A percentile compares a stretch with the other conserved stretches of the same genome.
Evolutionary conservation across 1,140 invertebrate species (phyloP).

Genomic region (Thaumetopoea pityocampa): DNA sequence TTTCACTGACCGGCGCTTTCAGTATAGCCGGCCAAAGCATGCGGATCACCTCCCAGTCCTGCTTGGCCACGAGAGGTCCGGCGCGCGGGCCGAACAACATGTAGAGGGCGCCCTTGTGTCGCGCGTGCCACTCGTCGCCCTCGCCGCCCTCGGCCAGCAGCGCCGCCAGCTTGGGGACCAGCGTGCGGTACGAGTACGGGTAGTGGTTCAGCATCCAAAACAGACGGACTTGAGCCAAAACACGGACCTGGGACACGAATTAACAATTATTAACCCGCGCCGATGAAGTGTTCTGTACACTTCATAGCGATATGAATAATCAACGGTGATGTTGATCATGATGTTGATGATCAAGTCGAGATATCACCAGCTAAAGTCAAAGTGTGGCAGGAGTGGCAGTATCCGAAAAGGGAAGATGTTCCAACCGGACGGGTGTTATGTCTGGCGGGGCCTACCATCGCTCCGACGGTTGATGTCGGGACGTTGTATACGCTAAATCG

Average conservation of each 20-base stretch:
- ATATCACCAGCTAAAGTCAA: too few relatives aligned
- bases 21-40: slow-evolving; percentile 82
- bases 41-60: slow-evolving; percentile 85
- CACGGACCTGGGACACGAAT: slow-evolving; percentile 42
- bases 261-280: too few relatives aligned
- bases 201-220: slow-evolving; percentile 59
- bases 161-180: slow-evolving; percentile 40
- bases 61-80: slow-evolving; percentile 80
- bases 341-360: too few relatives aligned
- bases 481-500: too few relatives aligned
- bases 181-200: slow-evolving; percentile 52
- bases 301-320: too few relatives aligned
- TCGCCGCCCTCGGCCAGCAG: slow-evolving; percentile 35
- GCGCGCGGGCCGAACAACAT: slow-evolving; percentile 82
- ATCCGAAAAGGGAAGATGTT: too few relatives aligned
- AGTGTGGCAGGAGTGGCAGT: too few relatives aligned
- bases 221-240: slow-evolving; percentile 46
- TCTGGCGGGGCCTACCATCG: too few relatives aligned
- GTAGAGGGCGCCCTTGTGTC: slow-evolving; percentile 82
- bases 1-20: slow-evolving; percentile 56
- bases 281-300: too few relatives aligned
- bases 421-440: too few relatives aligned
- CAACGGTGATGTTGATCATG: too few relatives aligned
- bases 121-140: slow-evolving; percentile 57
- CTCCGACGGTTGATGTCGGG: too few relatives aligned